These are phyloP conservation scores for Drosophila baimaii DNA, from an alignment of 1,140 invertebrate species.

Conservation along the genomic window DNA sequence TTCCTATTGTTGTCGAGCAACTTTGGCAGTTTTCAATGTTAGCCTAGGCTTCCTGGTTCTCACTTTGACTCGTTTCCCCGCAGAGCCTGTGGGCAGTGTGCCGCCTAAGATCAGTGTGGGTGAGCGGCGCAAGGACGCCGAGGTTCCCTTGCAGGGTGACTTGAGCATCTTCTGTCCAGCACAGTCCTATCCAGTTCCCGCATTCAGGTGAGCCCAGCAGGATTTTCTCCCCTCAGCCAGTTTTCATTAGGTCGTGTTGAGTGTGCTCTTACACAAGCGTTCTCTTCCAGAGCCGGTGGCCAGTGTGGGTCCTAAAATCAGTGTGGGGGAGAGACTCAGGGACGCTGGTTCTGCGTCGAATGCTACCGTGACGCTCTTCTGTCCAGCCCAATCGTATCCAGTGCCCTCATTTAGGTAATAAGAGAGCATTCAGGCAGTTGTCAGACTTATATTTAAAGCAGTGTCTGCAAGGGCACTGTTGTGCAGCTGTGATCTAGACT, in stretches of 20 bases:
- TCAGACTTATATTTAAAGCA: conserved; percentile 3
- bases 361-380: conserved; percentile 81
- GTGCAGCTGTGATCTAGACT: neutral
- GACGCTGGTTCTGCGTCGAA: conserved; percentile 85
- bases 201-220: conserved; percentile 87
- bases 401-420: conserved; percentile 88
- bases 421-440: conserved; percentile 60
- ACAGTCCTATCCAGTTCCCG: conserved; percentile 88
- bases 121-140: conserved; percentile 86
- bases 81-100: conserved; percentile 90
- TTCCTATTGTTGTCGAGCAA: conserved; percentile 20
- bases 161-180: conserved; percentile 86
- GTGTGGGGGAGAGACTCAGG: conserved; percentile 86
- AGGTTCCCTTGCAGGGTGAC: conserved; percentile 50
- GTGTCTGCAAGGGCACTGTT: neutral
- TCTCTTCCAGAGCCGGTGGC: conserved; percentile 87
- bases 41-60: conserved; percentile 16
- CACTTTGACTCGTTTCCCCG: conserved; percentile 36
- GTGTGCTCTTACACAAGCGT: neutral
- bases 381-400: conserved; percentile 88
- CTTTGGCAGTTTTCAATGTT: conserved; percentile 68
- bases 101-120: conserved; percentile 87
- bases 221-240: conserved; percentile 16
- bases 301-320: conserved; percentile 88
- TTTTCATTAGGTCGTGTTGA: conserved; percentile 38